phyloP scores from a whole-genome alignment of 2,888 invertebrate species.

The Penaeus monodon region DNA sequence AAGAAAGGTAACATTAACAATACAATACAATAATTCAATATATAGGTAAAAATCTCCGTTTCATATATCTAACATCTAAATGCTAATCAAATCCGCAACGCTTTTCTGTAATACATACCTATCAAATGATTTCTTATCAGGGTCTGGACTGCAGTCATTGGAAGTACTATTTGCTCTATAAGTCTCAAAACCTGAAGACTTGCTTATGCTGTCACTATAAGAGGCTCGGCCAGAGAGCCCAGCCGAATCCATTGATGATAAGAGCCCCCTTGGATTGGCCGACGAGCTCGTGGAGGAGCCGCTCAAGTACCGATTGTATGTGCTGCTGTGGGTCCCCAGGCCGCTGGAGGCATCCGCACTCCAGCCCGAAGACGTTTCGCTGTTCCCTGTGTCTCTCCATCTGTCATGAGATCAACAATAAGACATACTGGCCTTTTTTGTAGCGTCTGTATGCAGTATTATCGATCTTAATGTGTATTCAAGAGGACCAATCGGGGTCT shows the following conservation, averaged over 20 bases:
- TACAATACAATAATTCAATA: neutral
- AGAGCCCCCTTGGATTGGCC: neutral
- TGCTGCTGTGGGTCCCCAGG: neutral
- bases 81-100: neutral
- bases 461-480: too few species aligned
- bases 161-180: slow-evolving; percentile 3
- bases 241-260: neutral
- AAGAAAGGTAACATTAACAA: too few species aligned
- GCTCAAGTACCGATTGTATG: neutral
- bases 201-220: neutral
- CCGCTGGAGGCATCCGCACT: neutral
- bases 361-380: neutral
- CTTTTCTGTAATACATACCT: neutral
- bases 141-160: neutral
- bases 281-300: neutral
- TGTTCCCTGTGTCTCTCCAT: neutral
- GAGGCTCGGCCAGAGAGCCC: neutral
- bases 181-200: slow-evolving; percentile 19
- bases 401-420: neutral
- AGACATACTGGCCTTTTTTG: too few species aligned
- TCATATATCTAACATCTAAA: neutral
- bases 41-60: neutral
- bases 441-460: too few species aligned
- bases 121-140: slow-evolving; percentile 8
- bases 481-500: too few species aligned